These are phyloP conservation scores for honey bee (Apis mellifera) DNA, from an alignment of 1,140 invertebrate species.

Conservation along the genomic window DNA sequence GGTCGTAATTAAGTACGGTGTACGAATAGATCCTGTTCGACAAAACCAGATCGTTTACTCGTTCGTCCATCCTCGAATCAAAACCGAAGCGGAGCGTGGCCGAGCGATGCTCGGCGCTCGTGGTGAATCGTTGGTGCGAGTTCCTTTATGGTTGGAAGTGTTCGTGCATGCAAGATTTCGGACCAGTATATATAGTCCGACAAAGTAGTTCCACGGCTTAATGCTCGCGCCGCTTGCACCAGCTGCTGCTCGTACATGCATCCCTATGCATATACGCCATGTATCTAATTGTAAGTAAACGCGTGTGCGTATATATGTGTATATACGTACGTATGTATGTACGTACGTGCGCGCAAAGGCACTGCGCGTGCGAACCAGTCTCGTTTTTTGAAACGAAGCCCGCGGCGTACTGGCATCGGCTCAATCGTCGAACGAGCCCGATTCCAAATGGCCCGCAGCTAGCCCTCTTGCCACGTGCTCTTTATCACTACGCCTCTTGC, in stretches of 20 bases:
- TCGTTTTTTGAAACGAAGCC: conserved; percentile 27
- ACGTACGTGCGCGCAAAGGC: neutral
- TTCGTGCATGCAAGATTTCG: conserved; percentile 6
- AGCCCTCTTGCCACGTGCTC: conserved; percentile 46
- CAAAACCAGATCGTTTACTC: neutral
- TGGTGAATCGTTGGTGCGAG: neutral
- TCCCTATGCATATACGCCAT: neutral
- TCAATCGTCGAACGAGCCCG: conserved; percentile 57
- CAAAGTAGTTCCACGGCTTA: conserved; percentile 25
- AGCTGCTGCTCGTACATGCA: neutral
- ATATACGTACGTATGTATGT: neutral
- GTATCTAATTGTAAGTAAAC: too few species aligned
- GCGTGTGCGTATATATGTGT: neutral
- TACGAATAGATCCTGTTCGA: neutral
- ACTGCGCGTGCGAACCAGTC: neutral
- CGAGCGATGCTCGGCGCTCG: neutral
- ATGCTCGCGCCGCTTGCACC: conserved; percentile 20
- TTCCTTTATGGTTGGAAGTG: conserved; percentile 5
- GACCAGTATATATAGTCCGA: too few species aligned
- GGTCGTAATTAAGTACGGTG: conserved; percentile 23
- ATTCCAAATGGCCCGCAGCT: conserved; percentile 52
- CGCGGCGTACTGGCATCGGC: conserved; percentile 44
- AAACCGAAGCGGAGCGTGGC: neutral
- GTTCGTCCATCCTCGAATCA: too few species aligned
- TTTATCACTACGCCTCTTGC: conserved; percentile 47